Evolutionary conservation across 2,113 vertebrate species (phyloP).

Genomic region (Cyphomyrus plagiostoma): DNA sequence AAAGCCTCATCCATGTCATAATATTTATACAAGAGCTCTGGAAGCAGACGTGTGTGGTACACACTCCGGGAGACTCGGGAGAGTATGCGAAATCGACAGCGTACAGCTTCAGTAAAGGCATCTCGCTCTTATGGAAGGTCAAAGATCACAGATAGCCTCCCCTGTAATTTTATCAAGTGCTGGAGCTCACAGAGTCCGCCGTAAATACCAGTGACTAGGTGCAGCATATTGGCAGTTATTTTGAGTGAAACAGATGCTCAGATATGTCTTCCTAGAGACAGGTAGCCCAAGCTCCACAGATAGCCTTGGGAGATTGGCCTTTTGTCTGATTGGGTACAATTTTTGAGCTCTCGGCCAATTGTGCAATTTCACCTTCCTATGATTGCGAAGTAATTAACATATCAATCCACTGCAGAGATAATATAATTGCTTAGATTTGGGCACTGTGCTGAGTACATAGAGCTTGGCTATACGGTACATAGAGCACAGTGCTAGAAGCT

Average conservation of each 20-base stretch:
- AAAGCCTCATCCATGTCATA: background rate
- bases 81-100: background rate
- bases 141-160: background rate
- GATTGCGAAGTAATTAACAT: background rate
- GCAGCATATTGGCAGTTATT: background rate
- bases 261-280: background rate
- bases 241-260: background rate
- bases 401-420: background rate
- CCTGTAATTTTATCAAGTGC: background rate
- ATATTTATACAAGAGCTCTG: conserved; percentile 1
- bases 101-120: too few relatives aligned
- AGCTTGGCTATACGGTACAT: background rate
- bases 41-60: background rate
- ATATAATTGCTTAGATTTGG: background rate
- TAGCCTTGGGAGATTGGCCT: background rate
- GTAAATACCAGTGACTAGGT: background rate
- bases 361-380: background rate
- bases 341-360: background rate
- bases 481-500: background rate
- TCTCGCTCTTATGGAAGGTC: background rate
- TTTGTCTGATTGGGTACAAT: background rate
- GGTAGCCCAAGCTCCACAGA: background rate
- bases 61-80: background rate
- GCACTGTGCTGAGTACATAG: background rate
- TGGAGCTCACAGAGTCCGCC: background rate